Conservation (phyloP, 1,140 invertebrate species). For the Zaprionus taronus region DNA sequence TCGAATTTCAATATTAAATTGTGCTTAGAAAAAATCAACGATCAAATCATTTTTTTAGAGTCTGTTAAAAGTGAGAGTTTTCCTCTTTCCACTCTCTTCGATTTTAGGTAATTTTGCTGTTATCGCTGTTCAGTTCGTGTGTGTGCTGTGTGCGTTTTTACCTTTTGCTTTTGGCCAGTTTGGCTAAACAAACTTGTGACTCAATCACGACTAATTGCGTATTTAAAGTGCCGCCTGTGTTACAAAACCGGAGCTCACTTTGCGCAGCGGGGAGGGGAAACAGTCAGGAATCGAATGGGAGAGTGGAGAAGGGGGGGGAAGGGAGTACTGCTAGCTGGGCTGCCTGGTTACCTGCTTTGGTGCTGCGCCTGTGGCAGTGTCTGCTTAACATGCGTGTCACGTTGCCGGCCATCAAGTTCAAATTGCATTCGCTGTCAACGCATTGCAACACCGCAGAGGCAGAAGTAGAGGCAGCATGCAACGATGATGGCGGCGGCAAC, state of each 20-base stretch:
- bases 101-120: conserved; percentile 54
- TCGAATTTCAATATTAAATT: conserved; percentile 49
- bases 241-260: conserved; percentile 70
- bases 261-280: background rate
- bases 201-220: conserved; percentile 83
- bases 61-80: conserved; percentile 78
- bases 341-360: conserved; percentile 9
- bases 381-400: conserved; percentile 81
- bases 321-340: background rate
- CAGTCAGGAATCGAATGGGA: background rate
- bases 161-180: conserved; percentile 32
- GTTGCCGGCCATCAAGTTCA: conserved; percentile 83
- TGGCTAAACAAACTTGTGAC: conserved; percentile 76
- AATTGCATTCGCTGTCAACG: conserved; percentile 83
- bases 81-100: conserved; percentile 33
- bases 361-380: conserved; percentile 11
- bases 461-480: too few species aligned
- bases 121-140: conserved; percentile 42
- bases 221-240: conserved; percentile 79
- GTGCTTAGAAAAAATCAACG: conserved; percentile 41
- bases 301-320: too few species aligned
- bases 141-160: conserved; percentile 27
- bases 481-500: conserved; percentile 24
- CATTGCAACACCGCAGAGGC: conserved; percentile 56
- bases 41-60: conserved; percentile 26